Evolutionary conservation across 2,113 vertebrate species (phyloP).

Genomic region (Onychostoma macrolepis): DNA sequence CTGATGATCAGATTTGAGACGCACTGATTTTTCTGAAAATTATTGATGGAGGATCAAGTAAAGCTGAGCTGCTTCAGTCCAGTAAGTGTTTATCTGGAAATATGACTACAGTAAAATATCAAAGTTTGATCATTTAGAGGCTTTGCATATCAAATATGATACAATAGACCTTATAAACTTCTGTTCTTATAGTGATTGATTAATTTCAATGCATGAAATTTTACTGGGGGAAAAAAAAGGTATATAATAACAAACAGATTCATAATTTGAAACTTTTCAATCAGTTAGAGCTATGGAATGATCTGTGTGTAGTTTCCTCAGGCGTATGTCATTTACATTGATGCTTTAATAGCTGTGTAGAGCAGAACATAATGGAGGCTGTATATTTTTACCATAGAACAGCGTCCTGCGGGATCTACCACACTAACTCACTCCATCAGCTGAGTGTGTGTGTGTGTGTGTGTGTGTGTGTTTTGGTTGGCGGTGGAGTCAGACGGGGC

Average conservation of each 20-base stretch:
- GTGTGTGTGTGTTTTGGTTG: conserved; percentile 65
- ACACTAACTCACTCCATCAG: not conserved
- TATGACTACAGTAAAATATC: too few relatives aligned
- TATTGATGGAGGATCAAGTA: too few relatives aligned
- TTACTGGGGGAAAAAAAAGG: not conserved
- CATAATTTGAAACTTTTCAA: not conserved
- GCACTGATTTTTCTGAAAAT: too few relatives aligned
- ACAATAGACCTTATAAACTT: not conserved
- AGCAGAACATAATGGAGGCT: conserved; percentile 49
- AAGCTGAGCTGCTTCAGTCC: too few relatives aligned
- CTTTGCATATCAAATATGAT: too few relatives aligned
- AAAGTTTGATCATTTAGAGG: too few relatives aligned
- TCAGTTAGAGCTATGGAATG: not conserved
- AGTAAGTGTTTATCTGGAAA: too few relatives aligned
- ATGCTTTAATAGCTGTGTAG: conserved; percentile 12
- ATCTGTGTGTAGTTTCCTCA: not conserved
- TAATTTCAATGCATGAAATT: not conserved
- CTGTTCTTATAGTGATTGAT: not conserved
- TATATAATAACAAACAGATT: not conserved
- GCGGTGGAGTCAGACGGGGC: conserved; percentile 59
- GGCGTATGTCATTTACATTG: not conserved
- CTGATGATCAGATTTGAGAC: too few relatives aligned
- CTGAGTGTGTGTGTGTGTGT: not conserved
- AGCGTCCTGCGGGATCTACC: not conserved
- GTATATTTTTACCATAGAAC: conserved; percentile 57